Evolutionary conservation across 1,140 invertebrate species (phyloP), one percentile per base, ranked within the genome.

Genomic region (Lanistes nyassanus): DNA sequence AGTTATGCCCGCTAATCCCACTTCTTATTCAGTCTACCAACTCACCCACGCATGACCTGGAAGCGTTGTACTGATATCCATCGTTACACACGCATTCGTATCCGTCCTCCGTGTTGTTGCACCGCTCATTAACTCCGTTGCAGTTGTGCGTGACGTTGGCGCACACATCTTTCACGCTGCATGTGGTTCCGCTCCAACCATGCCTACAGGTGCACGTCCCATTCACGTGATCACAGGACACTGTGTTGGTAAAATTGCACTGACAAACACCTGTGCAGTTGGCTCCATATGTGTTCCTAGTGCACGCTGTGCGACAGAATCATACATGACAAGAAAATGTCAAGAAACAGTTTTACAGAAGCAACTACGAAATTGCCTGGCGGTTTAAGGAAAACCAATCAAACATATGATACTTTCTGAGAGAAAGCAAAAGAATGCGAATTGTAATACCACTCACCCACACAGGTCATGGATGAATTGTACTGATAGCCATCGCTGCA

Each of bases 161-260:
- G 5, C 7, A 7, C 21, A 58, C 5, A 13, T 13, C 13, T 42
- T 58, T 29, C 56, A 5, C 5, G 6, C 21, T 21, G 21, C 21
- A 7, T 23, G 21, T 5, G 23, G 56, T 58, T 7, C 56, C 5
- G 21, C 23, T 58, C 66, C 67, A 69, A n/a, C 67, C 67, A n/a
- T 19, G 36, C 47, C 29, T 69, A 31, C 67, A 69, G 26, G 23
- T 47, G 65, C 65, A 67, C 65, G 36, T 3, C 36, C 65, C 65
- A 29, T 5, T 23, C 0, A 67, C 37, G 21, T 23, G 37, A 21
- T 67, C 16, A 42, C 65, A 67, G 16, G 65, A 67, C 37, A 0
- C 36, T n/a, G 65, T 67, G 37, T 67, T 37, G 5, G 11, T 37
- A 37, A 29, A 3, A 37, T 67, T 29, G 65, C 65, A 67, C 16